Conservation (phyloP, 2,888 invertebrate genomes). For the Iselma pallidipennis region DNA sequence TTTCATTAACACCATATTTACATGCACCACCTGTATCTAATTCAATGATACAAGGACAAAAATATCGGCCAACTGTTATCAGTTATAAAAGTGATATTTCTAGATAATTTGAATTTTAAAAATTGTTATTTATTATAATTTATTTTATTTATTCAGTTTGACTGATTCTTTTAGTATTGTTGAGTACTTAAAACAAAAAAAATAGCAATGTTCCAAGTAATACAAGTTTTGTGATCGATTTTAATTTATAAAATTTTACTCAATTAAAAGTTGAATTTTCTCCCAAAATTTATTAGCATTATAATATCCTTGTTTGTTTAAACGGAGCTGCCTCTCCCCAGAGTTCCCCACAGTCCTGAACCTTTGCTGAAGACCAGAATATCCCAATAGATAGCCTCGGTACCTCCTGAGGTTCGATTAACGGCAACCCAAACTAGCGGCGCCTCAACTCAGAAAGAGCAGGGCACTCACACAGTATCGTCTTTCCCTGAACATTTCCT, state of each 20-base stretch:
- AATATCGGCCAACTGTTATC: slow-evolving; percentile 58
- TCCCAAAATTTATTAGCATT: too few species aligned
- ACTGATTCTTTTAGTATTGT: neutral
- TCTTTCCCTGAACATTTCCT: too few species aligned
- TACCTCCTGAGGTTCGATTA: too few species aligned
- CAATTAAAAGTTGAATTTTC: too few species aligned
- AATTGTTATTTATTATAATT: neutral
- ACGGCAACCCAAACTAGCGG: too few species aligned
- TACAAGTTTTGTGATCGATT: neutral
- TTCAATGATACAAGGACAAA: slow-evolving; percentile 46
- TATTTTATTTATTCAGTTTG: slow-evolving; percentile 3
- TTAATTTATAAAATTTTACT: neutral
- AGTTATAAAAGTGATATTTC: slow-evolving; percentile 52
- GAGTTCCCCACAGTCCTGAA: too few species aligned
- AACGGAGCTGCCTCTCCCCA: too few species aligned
- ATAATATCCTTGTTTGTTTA: too few species aligned
- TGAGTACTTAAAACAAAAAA: neutral
- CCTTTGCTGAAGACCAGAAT: too few species aligned
- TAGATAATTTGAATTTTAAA: slow-evolving; percentile 7
- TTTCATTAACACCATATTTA: slow-evolving; percentile 63
- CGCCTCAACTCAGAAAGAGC: too few species aligned
- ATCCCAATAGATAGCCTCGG: too few species aligned
- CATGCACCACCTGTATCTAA: slow-evolving; percentile 62
- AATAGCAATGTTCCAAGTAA: neutral
- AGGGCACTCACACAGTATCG: too few species aligned